Evolutionary conservation across 2,113 vertebrate species (phyloP), one percentile per base, ranked within the genome.

Genomic region (Rutilus rutilus): DNA sequence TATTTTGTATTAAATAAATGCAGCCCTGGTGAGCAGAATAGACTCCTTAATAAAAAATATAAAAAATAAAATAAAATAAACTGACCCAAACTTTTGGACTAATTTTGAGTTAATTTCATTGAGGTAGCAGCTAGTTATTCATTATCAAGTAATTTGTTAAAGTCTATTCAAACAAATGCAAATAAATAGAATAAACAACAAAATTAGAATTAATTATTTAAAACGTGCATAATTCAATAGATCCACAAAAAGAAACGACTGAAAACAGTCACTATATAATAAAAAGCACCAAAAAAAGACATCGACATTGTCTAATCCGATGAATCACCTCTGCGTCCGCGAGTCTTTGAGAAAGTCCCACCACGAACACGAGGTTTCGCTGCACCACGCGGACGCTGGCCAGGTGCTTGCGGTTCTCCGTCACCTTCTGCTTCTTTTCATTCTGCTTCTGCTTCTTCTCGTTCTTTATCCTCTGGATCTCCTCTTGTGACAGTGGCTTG

Each of bases 381-480:
- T 99, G 98, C 93, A 99, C 98, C 89, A 99, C 98, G 81, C 98
- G 94, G 88, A 99, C 98, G 50, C 98, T 99, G 91, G 97, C 98
- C 96, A 99, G 95, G 86, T 99, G 98, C 92, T 99, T 99, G 88
- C 98, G 96, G 90, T 99, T 99, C 95, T 99, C 98, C 92, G 98
- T 99, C 94, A 99, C 98, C 94, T 99, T 99, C 93, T 99, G 98
- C 95, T 99, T 99, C 90, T 98, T 97, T 89, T 99, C 98, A 15
- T 98, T 99, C 93, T 99, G 98, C 95, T 99, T 99, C 92, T 99
- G 98, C 93, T 99, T 99, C 94, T 99, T 99, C 94, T 99, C 98
- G 75, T 98, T 99, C 94, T 99, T 99, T 98, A 99, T 99, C 95
- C 98, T 98, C 91, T 99, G 98, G 91, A 99, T 96, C 92, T 99